These are phyloP conservation scores for Centruroides vittatus DNA, from an alignment of 1,140 invertebrate species.

Conservation along the genomic window DNA sequence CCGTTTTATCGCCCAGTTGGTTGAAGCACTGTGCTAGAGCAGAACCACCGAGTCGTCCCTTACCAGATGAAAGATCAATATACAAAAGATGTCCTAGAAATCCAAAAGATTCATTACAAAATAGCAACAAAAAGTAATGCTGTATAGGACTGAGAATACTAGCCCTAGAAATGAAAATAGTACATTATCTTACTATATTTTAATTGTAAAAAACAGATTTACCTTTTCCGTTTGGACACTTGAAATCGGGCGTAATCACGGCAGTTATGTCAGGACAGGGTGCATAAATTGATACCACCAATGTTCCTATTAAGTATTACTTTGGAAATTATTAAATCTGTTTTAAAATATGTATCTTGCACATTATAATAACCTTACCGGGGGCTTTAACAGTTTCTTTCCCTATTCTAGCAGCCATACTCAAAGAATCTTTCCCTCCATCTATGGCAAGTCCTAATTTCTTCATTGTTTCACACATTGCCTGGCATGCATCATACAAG, in stretches of 20 bases:
- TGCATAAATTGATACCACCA: slow-evolving; percentile 89
- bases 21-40: slow-evolving; percentile 79
- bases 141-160: too few relatives aligned
- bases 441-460: slow-evolving; percentile 81
- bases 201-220: not conserved
- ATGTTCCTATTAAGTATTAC: slow-evolving; percentile 41
- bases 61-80: slow-evolving; percentile 48
- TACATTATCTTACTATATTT: not conserved
- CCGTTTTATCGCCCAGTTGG: slow-evolving; percentile 62
- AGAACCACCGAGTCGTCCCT: slow-evolving; percentile 67
- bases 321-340: slow-evolving; percentile 2
- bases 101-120: too few relatives aligned
- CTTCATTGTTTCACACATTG: slow-evolving; percentile 77
- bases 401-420: slow-evolving; percentile 82
- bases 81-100: slow-evolving; percentile 42
- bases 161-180: not conserved
- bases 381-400: slow-evolving; percentile 66
- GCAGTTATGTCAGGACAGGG: slow-evolving; percentile 72
- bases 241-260: slow-evolving; percentile 75
- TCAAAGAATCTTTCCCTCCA: slow-evolving; percentile 94
- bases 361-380: slow-evolving; percentile 25
- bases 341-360: too few relatives aligned
- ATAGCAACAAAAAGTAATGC: too few relatives aligned
- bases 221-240: slow-evolving; percentile 42
- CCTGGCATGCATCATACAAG: slow-evolving; percentile 68